Conservation (phyloP, 2,888 invertebrate genomes). For the Philonicus albiceps region DNA sequence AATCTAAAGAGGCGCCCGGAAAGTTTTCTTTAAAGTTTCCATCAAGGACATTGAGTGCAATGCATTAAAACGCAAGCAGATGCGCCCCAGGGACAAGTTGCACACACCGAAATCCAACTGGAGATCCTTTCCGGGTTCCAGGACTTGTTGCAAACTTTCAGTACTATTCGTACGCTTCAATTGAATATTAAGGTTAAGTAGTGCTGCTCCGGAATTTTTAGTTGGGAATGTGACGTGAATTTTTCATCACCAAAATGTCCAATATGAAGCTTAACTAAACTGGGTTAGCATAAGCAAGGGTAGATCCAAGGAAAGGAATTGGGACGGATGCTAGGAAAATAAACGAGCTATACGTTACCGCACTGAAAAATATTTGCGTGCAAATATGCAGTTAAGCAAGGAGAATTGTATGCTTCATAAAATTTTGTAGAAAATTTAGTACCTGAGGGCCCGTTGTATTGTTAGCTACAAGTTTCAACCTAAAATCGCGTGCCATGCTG, state of each 20-base stretch:
- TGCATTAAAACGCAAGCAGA: slow-evolving; percentile 8
- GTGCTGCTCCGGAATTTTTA: slow-evolving; percentile 1
- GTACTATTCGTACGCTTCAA: neutral
- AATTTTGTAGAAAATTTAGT: neutral
- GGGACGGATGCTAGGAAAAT: neutral
- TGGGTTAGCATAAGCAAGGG: neutral
- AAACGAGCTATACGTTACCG: neutral
- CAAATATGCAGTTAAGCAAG: neutral
- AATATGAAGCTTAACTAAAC: neutral
- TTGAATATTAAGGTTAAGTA: slow-evolving; percentile 26
- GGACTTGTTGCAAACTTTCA: neutral
- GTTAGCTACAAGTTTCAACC: neutral
- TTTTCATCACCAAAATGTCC: neutral
- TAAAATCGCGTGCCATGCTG: neutral
- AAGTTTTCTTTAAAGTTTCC: neutral
- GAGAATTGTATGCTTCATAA: neutral
- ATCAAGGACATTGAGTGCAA: neutral
- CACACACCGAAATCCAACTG: neutral
- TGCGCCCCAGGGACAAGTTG: neutral
- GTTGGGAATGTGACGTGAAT: neutral
- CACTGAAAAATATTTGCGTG: neutral
- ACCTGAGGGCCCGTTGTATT: neutral
- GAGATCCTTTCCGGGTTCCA: neutral
- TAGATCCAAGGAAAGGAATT: neutral
- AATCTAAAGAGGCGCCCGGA: neutral